Conservation (phyloP, 1,140 invertebrate species). For the Heliconius hermathena region DNA sequence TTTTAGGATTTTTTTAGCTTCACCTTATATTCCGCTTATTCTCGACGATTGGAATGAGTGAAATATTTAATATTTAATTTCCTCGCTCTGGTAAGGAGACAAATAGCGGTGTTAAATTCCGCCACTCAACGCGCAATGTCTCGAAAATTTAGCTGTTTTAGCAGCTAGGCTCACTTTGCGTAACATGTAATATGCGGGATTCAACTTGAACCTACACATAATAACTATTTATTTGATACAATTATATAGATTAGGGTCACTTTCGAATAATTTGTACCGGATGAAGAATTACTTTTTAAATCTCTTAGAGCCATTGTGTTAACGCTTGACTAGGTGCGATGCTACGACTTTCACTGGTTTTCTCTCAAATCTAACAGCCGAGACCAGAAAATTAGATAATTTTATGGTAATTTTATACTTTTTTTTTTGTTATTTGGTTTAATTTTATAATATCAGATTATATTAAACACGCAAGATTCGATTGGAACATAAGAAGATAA, state of each 20-base stretch:
- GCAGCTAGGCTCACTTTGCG: no score
- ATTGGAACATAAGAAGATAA: no score
- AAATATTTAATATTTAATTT: no score
- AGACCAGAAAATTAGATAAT: conserved; percentile 26
- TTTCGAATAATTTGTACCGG: conserved; percentile 29
- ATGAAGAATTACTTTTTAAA: conserved; percentile 29
- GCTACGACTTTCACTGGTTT: conserved; percentile 36
- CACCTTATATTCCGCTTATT: no score
- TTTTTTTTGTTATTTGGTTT: neutral
- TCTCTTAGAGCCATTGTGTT: conserved; percentile 37
- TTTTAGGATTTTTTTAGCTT: no score
- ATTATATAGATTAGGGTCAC: conserved; percentile 25
- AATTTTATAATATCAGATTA: neutral
- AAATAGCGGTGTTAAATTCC: no score
- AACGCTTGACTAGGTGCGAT: conserved; percentile 34
- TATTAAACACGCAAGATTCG: neutral
- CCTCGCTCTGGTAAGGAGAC: no score
- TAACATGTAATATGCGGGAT: no score
- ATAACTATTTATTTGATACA: neutral
- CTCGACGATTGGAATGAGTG: no score
- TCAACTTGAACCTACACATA: neutral
- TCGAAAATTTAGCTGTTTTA: no score
- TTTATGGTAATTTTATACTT: conserved; percentile 16
- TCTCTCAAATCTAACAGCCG: conserved; percentile 35
- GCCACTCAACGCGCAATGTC: no score